These are phyloP conservation scores for Propithecus deckenii DNA, from an alignment of 2,797 vertebrate species.

Conservation along the genomic window DNA sequence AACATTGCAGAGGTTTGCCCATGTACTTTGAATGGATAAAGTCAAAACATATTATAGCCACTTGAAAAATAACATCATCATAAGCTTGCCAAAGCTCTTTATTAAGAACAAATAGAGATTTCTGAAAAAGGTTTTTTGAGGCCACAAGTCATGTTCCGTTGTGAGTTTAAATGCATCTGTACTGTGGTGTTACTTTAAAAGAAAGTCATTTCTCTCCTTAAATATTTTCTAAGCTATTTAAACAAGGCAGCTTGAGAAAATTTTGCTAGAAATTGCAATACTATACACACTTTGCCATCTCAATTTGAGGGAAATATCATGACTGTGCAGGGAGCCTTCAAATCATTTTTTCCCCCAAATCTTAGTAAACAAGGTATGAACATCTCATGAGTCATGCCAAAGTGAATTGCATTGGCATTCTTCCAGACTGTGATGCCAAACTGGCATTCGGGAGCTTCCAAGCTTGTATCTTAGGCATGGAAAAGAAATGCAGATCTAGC, in stretches of 20 bases:
- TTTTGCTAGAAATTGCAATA: background rate
- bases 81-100: background rate
- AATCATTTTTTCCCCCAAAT: background rate
- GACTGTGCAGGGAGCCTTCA: background rate
- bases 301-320: slow-evolving; percentile 2
- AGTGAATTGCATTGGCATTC: slow-evolving; percentile 21
- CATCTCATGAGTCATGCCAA: background rate
- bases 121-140: slow-evolving; percentile 20
- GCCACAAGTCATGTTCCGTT: slow-evolving; percentile 1
- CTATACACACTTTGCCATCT: background rate
- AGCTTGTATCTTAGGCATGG: fast-evolving
- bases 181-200: background rate
- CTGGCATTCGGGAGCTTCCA: background rate
- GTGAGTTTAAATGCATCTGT: background rate
- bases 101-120: background rate
- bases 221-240: slow-evolving; percentile 51
- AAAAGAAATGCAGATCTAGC: background rate
- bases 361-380: background rate
- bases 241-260: slow-evolving; percentile 5
- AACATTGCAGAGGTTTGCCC: background rate
- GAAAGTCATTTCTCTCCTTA: background rate
- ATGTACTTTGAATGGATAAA: background rate
- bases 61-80: background rate
- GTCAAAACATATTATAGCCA: background rate
- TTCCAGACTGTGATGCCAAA: background rate